Evolutionary conservation across 2,888 invertebrate species (phyloP), one percentile per base, ranked within the genome.

Genomic region (Calameuta filiformis): DNA sequence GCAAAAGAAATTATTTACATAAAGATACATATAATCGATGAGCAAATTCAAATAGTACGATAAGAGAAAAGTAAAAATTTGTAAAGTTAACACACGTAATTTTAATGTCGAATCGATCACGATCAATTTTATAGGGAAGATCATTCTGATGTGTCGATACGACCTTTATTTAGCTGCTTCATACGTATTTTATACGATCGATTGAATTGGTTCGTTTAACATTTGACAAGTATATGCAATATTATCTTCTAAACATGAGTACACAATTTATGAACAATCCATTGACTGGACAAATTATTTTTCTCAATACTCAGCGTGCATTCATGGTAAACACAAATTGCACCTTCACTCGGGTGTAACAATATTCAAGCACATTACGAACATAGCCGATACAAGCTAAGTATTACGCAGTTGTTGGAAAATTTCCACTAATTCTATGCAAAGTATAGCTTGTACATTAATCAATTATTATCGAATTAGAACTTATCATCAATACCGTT

Each of bases 391-490:
- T 77, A 75, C 81, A 87, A 86, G 83, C 86, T 87, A 89, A 87
- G 82, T 87, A 84, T 74, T 85, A 86, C 93, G 93, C 92, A 93
- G 93, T 93, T 93, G 93, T 94, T 94, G 95, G 95, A 96, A 96
- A 95, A 95, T 94, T 82, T 95, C 94, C 95, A 96, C 96, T 96
- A 96, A 95, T 95, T 96, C 95, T 95, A 96, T 96, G 96, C 96
- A 96, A 96, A 96, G 96, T 96, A 96, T 96, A 96, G 96, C 95
- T 95, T 95, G 95, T 96, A 96, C 91, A 92, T 84, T 78, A 56
- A 74, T 74, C 74, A 37, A 30, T 74, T 37, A 37, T 35, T 73
- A 76, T 56, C 56, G 40, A 78, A 78, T 76, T 73, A 68, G 77
- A 77, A 75, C 77, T 79, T 68, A 77, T 80, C 77, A 77, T 76